A percentile compares a stretch with the other conserved stretches of the same genome.
phyloP scores from a whole-genome alignment of 2,113 vertebrate genomes.

The Platycercus adscitus region DNA sequence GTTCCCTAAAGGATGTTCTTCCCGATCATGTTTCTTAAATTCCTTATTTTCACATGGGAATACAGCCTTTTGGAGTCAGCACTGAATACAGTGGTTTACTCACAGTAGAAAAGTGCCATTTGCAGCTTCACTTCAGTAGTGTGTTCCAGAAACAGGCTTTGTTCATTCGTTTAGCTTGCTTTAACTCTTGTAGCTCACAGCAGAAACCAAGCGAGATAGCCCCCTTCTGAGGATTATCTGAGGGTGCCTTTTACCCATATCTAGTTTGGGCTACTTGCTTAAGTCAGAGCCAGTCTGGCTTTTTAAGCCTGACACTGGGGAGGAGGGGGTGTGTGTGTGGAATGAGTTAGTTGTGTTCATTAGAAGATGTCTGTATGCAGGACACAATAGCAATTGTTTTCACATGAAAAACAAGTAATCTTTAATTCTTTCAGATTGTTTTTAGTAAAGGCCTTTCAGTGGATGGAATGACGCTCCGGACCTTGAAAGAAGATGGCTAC shows the following conservation, averaged over 20 bases:
- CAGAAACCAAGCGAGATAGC: neutral
- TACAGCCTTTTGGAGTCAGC: neutral
- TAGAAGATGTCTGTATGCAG: neutral
- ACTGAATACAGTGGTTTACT: neutral
- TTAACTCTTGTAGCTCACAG: neutral
- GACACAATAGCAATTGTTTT: neutral
- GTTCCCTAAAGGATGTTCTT: conserved; percentile 52
- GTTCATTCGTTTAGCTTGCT: neutral
- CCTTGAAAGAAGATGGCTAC: conserved; percentile 85
- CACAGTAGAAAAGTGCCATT: neutral
- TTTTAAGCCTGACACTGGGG: neutral
- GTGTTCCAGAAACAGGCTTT: neutral
- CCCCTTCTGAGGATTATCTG: neutral
- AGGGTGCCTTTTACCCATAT: neutral
- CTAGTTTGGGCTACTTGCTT: neutral
- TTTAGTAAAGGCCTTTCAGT: conserved; percentile 82
- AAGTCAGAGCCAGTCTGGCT: neutral
- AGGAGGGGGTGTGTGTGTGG: neutral
- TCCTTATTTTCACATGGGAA: neutral
- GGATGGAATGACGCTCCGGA: conserved; percentile 81
- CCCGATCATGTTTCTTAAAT: conserved; percentile 15
- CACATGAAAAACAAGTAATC: neutral
- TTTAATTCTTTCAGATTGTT: conserved; percentile 79
- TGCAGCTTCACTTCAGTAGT: neutral
- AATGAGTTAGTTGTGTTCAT: neutral